These are phyloP conservation scores for Trinorchestia longiramus DNA, from an alignment of 1,140 invertebrate genomes.

Conservation along the genomic window DNA sequence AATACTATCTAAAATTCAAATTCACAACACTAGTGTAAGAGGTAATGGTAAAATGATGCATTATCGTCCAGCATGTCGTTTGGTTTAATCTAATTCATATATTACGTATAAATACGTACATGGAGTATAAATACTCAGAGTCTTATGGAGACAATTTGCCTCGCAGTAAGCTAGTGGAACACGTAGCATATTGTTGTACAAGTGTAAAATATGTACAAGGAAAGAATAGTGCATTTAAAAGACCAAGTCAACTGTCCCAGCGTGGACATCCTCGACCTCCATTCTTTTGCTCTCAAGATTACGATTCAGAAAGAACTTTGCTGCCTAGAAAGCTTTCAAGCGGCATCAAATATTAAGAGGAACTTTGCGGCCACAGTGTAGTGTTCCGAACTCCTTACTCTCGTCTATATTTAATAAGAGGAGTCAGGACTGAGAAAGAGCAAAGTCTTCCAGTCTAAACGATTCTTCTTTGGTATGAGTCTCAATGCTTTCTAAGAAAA, in stretches of 20 bases:
- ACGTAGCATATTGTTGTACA: too few species aligned
- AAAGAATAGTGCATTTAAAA: not conserved
- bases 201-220: too few species aligned
- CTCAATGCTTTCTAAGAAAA: not conserved
- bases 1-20: too few species aligned
- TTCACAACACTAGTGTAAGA: too few species aligned
- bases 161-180: too few species aligned
- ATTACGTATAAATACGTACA: too few species aligned
- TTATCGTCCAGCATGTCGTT: too few species aligned
- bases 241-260: not conserved
- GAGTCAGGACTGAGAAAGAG: not conserved
- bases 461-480: not conserved
- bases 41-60: too few species aligned
- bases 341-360: not conserved
- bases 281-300: not conserved
- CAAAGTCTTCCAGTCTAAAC: not conserved
- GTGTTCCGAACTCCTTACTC: not conserved
- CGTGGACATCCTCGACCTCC: not conserved
- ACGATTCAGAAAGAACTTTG: not conserved
- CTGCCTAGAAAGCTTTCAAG: not conserved
- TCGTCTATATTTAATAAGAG: conserved; percentile 27
- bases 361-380: not conserved
- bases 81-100: too few species aligned
- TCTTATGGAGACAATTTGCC: too few species aligned
- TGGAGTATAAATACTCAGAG: too few species aligned